Conservation (phyloP, 2,113 vertebrate genomes). For the Cranoglanis bouderius region DNA sequence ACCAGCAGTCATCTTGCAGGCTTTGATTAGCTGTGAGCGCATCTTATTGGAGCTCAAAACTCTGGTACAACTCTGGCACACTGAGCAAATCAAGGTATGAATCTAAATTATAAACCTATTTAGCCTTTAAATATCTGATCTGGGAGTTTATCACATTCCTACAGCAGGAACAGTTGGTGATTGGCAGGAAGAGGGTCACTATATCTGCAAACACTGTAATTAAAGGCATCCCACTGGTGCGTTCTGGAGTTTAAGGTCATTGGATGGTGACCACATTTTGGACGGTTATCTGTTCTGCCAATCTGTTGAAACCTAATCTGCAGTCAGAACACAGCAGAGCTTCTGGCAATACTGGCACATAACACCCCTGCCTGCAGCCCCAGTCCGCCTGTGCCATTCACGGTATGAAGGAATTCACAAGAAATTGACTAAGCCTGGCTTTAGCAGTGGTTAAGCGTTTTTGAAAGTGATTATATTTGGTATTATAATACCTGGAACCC, state of each 20-base stretch:
- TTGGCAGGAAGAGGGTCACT: conserved; percentile 13
- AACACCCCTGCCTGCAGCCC: neutral
- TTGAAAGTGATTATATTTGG: neutral
- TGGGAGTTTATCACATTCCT: neutral
- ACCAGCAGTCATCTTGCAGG: neutral
- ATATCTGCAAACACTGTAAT: neutral
- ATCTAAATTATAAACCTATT: neutral
- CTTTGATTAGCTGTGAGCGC: neutral
- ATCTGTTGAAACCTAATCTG: conserved; percentile 30
- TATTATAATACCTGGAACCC: neutral
- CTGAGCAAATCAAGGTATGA: neutral
- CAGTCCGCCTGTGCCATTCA: neutral
- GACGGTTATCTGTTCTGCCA: neutral
- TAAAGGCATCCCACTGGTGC: neutral
- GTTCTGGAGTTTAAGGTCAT: conserved; percentile 5
- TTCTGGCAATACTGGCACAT: neutral
- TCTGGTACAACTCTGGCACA: neutral
- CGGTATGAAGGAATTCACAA: neutral
- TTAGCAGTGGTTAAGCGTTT: neutral
- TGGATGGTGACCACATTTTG: conserved; percentile 15
- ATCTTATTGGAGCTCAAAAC: neutral
- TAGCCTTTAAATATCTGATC: conserved; percentile 1
- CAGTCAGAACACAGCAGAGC: conserved; percentile 9
- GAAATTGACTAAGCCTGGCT: neutral
- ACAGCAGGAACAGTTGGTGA: neutral